Evolutionary conservation across 2,888 invertebrate genomes (phyloP).

Genomic region (Acronicta leporina): DNA sequence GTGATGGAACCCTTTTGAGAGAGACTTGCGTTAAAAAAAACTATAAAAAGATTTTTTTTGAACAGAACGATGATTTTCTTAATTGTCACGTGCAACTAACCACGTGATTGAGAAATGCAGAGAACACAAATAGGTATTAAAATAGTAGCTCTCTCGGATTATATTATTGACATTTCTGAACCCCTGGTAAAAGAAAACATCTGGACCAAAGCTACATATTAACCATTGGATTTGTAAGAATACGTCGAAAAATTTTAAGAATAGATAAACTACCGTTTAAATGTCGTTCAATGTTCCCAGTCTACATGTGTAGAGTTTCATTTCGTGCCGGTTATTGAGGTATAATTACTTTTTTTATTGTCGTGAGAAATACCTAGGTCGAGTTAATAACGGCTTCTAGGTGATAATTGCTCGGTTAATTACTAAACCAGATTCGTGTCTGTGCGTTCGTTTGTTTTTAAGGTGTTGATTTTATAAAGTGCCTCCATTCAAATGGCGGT

Average conservation of each 20-base stretch:
- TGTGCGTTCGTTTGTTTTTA: slow-evolving; percentile 41
- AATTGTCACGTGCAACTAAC: neutral
- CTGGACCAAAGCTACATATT: slow-evolving; percentile 36
- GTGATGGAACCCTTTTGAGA: slow-evolving; percentile 77
- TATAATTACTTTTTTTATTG: slow-evolving; percentile 59
- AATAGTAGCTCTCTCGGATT: slow-evolving; percentile 10
- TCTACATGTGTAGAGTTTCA: slow-evolving; percentile 39
- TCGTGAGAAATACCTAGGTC: slow-evolving; percentile 63
- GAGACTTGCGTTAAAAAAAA: slow-evolving; percentile 56
- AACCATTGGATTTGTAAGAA: slow-evolving; percentile 33
- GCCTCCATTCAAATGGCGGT: slow-evolving; percentile 38
- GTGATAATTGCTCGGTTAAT: slow-evolving; percentile 63
- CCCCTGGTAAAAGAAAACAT: slow-evolving; percentile 28
- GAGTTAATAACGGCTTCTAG: slow-evolving; percentile 59
- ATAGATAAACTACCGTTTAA: slow-evolving; percentile 15
- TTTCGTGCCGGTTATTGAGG: slow-evolving; percentile 55
- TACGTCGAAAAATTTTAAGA: slow-evolving; percentile 39
- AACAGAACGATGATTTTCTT: no score
- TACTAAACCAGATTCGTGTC: slow-evolving; percentile 51
- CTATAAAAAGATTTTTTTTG: slow-evolving; percentile 23
- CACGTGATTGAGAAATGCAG: neutral
- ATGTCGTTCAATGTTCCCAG: slow-evolving; percentile 36
- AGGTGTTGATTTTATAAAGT: slow-evolving; percentile 57
- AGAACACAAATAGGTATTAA: neutral
- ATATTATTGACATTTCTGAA: slow-evolving; percentile 12